Evolutionary conservation across 2,797 vertebrate species (phyloP), one percentile per base, ranked within the genome.

Genomic region (Picus viridis): DNA sequence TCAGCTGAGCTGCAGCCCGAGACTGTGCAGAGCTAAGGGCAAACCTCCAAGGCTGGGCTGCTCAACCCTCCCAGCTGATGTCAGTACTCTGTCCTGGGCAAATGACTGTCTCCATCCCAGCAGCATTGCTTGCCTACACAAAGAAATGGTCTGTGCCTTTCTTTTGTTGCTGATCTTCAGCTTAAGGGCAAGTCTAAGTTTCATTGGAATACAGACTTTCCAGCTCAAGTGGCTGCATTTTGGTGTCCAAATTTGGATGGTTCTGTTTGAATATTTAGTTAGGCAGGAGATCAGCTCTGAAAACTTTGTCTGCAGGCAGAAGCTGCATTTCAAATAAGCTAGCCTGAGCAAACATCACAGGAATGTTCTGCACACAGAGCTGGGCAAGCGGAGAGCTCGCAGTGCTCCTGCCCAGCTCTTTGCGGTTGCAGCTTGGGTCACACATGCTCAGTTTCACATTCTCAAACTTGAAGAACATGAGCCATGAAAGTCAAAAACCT

Each of bases 191-290:
- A 91, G 53, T 39, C 0, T 49, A 49, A 22, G 1, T 22, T 90
- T 69, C 59, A 54, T 81, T 87, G 73, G 79, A 92, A 75, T 23
- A 6, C 53, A 63, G 27, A 57, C 87, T 93, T 94, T 95, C 59
- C 63, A 93, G 73, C 65, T 84, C 47, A 36, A 74, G 29, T 88
- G 88, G 68, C 63, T 87, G 63, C 5, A 0, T 77, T 96, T 94
- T 93, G 81, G n/a, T 86, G 91, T 95, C 72, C 59, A 65, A 59
- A 86, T 85, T 69, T 91, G 78, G 75, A 81, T 90, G 83, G 78
- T 83, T 59, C 5, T 81, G 47, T 70, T 75, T 85, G 47, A 86
- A 78, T 72, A 87, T 87, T 83, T 47, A 83, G 63, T 72, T 74
- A 77, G 65, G 72, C 56, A 54, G 78, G 83, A 90, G 73, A 77